Evolutionary conservation across 2,113 vertebrate genomes (phyloP), one percentile per base, ranked within the genome.

Genomic region (Eleginops maclovinus): DNA sequence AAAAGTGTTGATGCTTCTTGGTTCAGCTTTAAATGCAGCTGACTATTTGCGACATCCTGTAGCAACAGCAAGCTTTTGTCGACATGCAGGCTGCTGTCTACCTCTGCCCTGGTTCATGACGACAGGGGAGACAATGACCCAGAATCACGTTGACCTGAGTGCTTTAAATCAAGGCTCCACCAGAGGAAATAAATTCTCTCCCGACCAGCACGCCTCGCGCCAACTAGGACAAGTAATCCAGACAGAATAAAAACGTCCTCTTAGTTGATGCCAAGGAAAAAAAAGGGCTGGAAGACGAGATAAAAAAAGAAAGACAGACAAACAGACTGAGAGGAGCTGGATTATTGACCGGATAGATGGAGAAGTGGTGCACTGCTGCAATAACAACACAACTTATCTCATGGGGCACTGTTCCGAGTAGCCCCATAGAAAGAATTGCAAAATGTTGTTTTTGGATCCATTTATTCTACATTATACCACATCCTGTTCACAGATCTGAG

Each of bases 211-310:
- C 64, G 4, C 51, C 79, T 51, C 41, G 85, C 44, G 75, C 88
- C 90, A 93, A 93, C 84, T 93, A 94, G 92, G 91, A 89, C 92
- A 91, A 91, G 88, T 87, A 82, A 91, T 94, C 87, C 91, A 92
- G 89, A 89, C 91, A 79, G 88, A 90, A 90, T 91, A 91, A 87
- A 91, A 84, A 82, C 3, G 87, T 87, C 81, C 83, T 92, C 55
- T 76, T 70, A 74, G 73, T 89, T 80, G 88, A 89, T 63, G 31
- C 69, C 1, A 19, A 47, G 60, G 80, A 84, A 36, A 36, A 83
- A 79, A 81, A 41, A 56, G 54, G 47, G 67, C 86, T 63, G 26
- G 69, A 80, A 60, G 41, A 53, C 21, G 41, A 24, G 40, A 76
- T 26, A 72, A 54, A 71, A 41, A 65, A 15, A 24, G 62, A 41